Conservation (phyloP, 2,888 invertebrate genomes). For the Lepidonotus clava region DNA sequence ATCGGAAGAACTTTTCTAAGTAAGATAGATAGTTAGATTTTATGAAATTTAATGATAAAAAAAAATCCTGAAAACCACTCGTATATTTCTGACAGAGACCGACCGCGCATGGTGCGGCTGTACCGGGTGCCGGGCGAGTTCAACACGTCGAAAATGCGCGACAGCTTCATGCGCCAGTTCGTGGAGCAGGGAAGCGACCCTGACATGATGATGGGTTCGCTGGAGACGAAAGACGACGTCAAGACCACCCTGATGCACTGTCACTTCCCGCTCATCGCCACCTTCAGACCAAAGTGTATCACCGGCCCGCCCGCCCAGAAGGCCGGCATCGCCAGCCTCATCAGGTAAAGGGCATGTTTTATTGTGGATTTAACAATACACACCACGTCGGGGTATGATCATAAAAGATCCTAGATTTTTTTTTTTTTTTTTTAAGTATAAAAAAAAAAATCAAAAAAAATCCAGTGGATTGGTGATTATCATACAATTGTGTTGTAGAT, state of each 20-base stretch:
- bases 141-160: constrained; percentile 87
- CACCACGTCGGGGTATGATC: neutral
- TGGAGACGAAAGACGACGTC: neutral
- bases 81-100: constrained; percentile 87
- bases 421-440: no score
- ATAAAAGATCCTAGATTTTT: no score
- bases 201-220: constrained; percentile 70
- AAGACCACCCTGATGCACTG: neutral
- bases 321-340: constrained; percentile 91
- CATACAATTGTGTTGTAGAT: no score
- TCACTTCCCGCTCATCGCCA: constrained; percentile 22
- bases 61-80: no score
- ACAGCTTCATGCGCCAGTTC: constrained; percentile 99
- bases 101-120: constrained; percentile 97
- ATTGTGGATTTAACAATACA: neutral
- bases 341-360: constrained; percentile 84
- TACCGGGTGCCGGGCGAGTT: constrained; percentile 90
- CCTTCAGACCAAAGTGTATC: constrained; percentile 23
- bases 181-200: constrained; percentile 70
- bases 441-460: no score
- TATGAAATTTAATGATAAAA: no score
- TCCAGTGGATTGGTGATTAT: no score
- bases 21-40: no score
- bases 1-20: no score
- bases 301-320: constrained; percentile 82